Conservation (phyloP, 2,113 vertebrate species). For the Alethe castanea region DNA sequence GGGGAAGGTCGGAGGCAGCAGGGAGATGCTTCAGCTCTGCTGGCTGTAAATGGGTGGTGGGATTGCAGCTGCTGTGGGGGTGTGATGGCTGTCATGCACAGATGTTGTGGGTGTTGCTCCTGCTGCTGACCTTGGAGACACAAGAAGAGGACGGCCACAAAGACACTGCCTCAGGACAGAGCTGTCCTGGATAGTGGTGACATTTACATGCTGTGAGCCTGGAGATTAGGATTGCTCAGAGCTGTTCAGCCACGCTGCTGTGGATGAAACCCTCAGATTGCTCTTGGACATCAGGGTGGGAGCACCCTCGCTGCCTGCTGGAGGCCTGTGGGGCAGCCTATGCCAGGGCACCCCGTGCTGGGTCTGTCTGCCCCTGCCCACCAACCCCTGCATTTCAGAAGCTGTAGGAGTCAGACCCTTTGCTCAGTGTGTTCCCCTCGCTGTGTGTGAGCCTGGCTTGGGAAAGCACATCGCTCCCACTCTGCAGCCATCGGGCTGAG, state of each 20-base stretch:
- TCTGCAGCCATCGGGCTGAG: too few relatives aligned
- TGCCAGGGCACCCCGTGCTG: not conserved
- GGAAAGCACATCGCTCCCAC: not conserved
- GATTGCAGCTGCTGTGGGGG: not conserved
- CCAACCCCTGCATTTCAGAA: not conserved
- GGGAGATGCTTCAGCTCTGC: not conserved
- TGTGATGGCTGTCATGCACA: slow-evolving; percentile 2
- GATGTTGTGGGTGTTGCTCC: slow-evolving; percentile 26
- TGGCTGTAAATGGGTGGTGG: not conserved
- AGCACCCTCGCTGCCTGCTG: not conserved
- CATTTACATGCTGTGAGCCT: slow-evolving; percentile 25
- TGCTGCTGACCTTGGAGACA: slow-evolving; percentile 19
- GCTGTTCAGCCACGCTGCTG: slow-evolving; percentile 40
- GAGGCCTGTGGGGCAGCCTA: slow-evolving; percentile 12
- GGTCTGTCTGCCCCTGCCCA: not conserved
- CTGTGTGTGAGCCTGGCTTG: not conserved
- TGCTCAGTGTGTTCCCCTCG: not conserved
- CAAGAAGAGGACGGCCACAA: not conserved
- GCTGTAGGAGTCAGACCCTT: not conserved
- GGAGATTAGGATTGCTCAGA: slow-evolving; percentile 44
- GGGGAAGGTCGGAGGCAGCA: not conserved
- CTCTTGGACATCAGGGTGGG: slow-evolving; percentile 6
- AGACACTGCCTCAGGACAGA: slow-evolving; percentile 10
- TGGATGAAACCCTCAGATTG: slow-evolving; percentile 27
- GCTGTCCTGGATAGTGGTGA: slow-evolving; percentile 14